These are phyloP conservation scores for Leuctra nigra DNA, from an alignment of 2,888 invertebrate species.

Conservation along the genomic window DNA sequence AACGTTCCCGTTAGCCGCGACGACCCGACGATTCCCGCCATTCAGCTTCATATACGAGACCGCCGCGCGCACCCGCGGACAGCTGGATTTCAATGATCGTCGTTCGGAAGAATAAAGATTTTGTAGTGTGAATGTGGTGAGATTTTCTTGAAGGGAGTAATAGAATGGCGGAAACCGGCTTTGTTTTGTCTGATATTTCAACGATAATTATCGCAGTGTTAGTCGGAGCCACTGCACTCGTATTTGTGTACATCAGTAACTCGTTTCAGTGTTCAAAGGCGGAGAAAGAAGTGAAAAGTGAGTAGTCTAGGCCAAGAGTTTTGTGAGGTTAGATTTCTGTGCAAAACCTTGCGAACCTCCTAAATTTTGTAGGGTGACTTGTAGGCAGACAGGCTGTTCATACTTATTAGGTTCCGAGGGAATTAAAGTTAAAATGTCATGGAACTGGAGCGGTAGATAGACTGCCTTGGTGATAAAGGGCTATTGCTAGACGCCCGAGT, in stretches of 20 bases:
- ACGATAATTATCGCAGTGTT: constrained; percentile 27
- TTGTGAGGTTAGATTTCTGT: too few relatives aligned
- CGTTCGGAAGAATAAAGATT: background rate
- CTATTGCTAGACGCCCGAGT: too few relatives aligned
- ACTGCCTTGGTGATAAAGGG: too few relatives aligned
- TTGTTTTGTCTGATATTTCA: constrained; percentile 24
- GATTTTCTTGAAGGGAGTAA: background rate
- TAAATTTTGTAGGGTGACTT: too few relatives aligned
- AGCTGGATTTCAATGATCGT: constrained; percentile 9
- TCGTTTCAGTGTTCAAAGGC: constrained; percentile 25
- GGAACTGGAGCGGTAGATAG: too few relatives aligned
- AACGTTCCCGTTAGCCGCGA: constrained; percentile 7
- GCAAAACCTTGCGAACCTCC: too few relatives aligned
- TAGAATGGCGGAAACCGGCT: constrained; percentile 27
- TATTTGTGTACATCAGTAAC: constrained; percentile 28
- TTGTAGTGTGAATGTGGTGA: background rate
- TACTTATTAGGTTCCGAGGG: too few relatives aligned
- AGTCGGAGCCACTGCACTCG: constrained; percentile 28
- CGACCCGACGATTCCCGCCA: constrained; percentile 17
- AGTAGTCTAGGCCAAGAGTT: constrained; percentile 18
- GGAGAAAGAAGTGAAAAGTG: constrained; percentile 28
- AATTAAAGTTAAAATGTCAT: too few relatives aligned
- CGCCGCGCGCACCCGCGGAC: constrained; percentile 7
- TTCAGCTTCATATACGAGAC: constrained; percentile 6
- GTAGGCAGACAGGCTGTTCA: too few relatives aligned